Conservation (phyloP, 2,888 invertebrate species). For the Hydraecia micacea region DNA sequence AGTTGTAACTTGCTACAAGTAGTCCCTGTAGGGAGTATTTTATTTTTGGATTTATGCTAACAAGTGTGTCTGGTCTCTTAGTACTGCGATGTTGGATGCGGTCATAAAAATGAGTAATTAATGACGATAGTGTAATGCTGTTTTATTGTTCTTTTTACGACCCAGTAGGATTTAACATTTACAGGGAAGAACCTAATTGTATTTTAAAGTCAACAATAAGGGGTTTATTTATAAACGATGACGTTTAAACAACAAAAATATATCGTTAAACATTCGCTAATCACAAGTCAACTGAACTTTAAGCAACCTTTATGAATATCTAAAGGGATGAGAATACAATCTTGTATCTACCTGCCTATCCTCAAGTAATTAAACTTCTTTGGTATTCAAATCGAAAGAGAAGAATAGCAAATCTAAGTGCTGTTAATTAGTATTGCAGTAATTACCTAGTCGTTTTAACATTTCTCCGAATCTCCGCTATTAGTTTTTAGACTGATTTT, state of each 20-base stretch:
- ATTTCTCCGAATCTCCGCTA: no score
- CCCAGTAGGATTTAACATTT: slow-evolving; percentile 18
- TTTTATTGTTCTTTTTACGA: slow-evolving; percentile 46
- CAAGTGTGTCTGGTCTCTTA: slow-evolving; percentile 1
- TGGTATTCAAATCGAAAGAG: slow-evolving; percentile 10
- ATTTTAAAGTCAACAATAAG: slow-evolving; percentile 6
- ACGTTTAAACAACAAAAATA: neutral
- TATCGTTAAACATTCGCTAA: neutral
- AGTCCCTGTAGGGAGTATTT: no score
- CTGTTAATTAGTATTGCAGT: no score
- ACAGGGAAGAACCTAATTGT: slow-evolving; percentile 5
- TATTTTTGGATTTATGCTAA: neutral
- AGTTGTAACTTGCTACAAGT: neutral
- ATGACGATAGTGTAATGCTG: slow-evolving; percentile 9
- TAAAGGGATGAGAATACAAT: neutral
- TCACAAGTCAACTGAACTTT: no score
- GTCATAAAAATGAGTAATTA: slow-evolving; percentile 38
- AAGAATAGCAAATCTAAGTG: neutral
- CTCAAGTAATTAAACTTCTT: neutral
- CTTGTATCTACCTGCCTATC: neutral
- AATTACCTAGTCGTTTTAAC: neutral
- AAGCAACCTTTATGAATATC: neutral
- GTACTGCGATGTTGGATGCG: slow-evolving; percentile 4
- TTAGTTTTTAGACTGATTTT: neutral
- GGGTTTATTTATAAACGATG: neutral